Conservation (phyloP, 1,140 invertebrate genomes). For the Tetramorium simillimum region DNA sequence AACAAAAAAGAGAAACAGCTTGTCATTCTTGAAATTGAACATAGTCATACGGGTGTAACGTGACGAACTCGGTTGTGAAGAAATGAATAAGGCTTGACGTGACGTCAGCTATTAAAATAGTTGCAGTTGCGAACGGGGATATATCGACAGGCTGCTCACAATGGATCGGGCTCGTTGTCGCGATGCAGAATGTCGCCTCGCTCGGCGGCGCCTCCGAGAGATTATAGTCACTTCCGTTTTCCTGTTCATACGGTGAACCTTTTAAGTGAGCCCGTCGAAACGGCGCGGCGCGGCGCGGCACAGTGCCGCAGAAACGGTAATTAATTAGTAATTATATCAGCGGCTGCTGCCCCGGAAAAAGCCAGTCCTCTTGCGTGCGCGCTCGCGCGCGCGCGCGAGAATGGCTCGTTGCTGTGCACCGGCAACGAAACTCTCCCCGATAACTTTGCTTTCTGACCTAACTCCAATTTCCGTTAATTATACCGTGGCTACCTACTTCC, state of each 20-base stretch:
- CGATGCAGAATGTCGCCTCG: slow-evolving; percentile 24
- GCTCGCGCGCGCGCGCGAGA: slow-evolving; percentile 15
- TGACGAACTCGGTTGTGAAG: slow-evolving; percentile 6
- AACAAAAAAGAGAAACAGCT: slow-evolving; percentile 20
- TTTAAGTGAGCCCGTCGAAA: slow-evolving; percentile 57
- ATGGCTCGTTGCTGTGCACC: slow-evolving; percentile 12
- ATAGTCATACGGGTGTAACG: background rate
- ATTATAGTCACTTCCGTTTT: slow-evolving; percentile 59
- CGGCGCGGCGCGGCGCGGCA: slow-evolving; percentile 2
- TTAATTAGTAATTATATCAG: slow-evolving; percentile 73
- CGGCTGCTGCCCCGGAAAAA: slow-evolving; percentile 44
- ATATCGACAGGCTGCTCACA: slow-evolving; percentile 8
- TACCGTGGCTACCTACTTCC: slow-evolving; percentile 62
- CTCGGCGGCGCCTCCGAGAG: background rate
- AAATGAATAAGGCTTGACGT: background rate
- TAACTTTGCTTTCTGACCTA: slow-evolving; percentile 73
- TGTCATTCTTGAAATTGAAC: slow-evolving; percentile 28
- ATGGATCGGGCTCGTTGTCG: slow-evolving; percentile 2
- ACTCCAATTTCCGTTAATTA: slow-evolving; percentile 74
- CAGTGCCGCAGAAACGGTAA: slow-evolving; percentile 52
- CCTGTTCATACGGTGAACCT: slow-evolving; percentile 54
- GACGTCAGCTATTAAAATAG: slow-evolving; percentile 43
- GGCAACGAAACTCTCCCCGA: slow-evolving; percentile 57
- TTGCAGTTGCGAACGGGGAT: background rate
- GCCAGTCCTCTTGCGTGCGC: slow-evolving; percentile 29